A percentile compares a stretch with the other conserved stretches of the same genome.
These are phyloP conservation scores for Poeciliopsis retropinna DNA, from an alignment of 2,113 vertebrate species.

Conservation along the genomic window DNA sequence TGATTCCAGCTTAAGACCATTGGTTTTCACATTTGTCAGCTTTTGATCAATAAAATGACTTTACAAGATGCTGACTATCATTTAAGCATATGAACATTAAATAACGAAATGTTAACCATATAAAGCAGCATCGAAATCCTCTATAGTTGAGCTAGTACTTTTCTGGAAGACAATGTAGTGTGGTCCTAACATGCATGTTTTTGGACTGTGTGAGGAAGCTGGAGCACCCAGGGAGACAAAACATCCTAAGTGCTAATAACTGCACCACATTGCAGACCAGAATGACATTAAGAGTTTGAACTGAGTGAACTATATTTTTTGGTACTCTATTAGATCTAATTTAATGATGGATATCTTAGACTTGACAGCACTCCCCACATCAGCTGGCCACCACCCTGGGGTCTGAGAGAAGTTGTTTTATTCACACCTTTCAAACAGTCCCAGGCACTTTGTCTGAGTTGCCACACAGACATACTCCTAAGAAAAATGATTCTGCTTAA, in stretches of 20 bases:
- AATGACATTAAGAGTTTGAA: neutral
- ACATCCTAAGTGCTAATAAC: neutral
- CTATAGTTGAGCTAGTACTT: neutral
- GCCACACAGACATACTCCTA: constrained; percentile 1
- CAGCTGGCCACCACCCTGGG: constrained; percentile 11
- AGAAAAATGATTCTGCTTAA: constrained; percentile 62
- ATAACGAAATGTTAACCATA: neutral
- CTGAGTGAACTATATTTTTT: constrained; percentile 1
- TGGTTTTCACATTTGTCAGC: neutral
- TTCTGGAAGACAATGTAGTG: neutral
- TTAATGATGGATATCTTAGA: constrained; percentile 39
- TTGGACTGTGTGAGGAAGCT: neutral
- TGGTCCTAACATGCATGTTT: neutral
- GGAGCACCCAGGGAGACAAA: neutral
- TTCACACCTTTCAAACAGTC: constrained; percentile 52
- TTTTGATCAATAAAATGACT: neutral
- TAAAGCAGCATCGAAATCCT: too few species aligned
- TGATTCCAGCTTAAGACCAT: neutral
- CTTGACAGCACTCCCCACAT: constrained; percentile 29
- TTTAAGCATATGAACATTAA: neutral
- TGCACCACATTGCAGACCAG: neutral
- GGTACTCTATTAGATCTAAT: constrained; percentile 38
- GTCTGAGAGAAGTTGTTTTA: constrained; percentile 59
- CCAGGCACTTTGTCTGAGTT: constrained; percentile 26
- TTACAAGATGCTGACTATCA: neutral